These are phyloP conservation scores for Mylabris sibirica DNA, from an alignment of 2,888 invertebrate genomes.

Conservation along the genomic window DNA sequence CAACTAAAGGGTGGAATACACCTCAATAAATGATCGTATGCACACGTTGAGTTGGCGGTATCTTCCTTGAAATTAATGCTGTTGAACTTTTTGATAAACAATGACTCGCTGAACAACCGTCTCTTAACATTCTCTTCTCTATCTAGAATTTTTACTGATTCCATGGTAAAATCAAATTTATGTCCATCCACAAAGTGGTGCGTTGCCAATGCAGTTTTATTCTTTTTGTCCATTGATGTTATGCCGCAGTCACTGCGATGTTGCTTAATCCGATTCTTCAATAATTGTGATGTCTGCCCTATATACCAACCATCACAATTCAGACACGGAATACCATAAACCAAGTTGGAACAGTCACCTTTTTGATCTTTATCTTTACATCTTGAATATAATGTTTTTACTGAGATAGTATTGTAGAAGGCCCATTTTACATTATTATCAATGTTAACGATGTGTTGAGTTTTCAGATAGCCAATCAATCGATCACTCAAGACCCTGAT, in stretches of 20 bases:
- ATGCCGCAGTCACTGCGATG: neutral
- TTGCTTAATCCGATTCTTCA: constrained; percentile 1
- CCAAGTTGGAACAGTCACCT: too few species aligned
- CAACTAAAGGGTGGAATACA: neutral
- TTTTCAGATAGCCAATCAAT: too few species aligned
- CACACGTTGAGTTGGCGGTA: neutral
- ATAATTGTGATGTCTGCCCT: constrained; percentile 10
- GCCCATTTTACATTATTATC: too few species aligned
- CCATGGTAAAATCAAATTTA: neutral
- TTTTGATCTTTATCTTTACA: too few species aligned
- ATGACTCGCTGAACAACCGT: neutral
- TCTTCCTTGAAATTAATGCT: neutral
- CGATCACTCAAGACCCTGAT: too few species aligned
- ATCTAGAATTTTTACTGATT: neutral
- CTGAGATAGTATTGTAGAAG: too few species aligned
- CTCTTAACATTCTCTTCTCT: neutral
- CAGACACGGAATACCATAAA: too few species aligned
- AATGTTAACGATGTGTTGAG: too few species aligned
- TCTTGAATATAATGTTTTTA: too few species aligned
- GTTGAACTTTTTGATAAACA: neutral
- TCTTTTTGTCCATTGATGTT: neutral
- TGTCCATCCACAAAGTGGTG: neutral
- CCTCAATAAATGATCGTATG: neutral
- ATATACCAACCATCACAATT: neutral
- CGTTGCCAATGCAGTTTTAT: neutral